Evolutionary conservation across 2,888 invertebrate species (phyloP), one percentile per base, ranked within the genome.

Genomic region (Drosophila pegasa): DNA sequence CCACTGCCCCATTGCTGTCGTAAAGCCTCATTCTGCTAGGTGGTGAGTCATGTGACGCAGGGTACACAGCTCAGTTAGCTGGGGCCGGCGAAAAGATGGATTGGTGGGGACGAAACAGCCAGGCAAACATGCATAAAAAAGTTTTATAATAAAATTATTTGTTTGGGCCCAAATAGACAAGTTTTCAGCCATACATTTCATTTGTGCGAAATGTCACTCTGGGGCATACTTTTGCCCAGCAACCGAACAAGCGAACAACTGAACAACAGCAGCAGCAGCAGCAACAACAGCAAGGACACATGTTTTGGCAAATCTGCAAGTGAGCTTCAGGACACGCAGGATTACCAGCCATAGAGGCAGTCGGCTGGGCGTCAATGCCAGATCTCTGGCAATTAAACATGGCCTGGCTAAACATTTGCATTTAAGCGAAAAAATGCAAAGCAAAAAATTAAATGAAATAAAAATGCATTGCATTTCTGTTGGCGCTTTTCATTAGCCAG

Each of bases 111-210:
- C 20, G 9, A 60, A 58, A 59, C 52, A 76, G 62, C 20, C 35
- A 41, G 40, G 61, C 75, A 51, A 69, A 74, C 71, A 77, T 74
- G 65, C 60, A 75, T 77, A 54, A 65, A 71, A 66, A 83, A 83
- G 71, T 83, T 83, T 84, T 79, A 77, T 83, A 83, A 87, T 87
- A 84, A 83, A 83, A 83, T 83, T 83, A 83, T 83, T 87, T 87
- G 84, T 77, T 86, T 64, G 80, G 80, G 70, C 52, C 51, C 56
- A 73, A 86, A 86, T 72, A 86, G 84, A 83, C 84, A 87, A 87
- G 63, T 72, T 87, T 73, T 62, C 71, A 80, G 86, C 84, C 79
- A 75, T 81, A 77, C 87, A 87, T 84, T 87, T 87, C 81, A 87
- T 83, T 83, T 87, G 84, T 74, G 71, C 81, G 67, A 80, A 79